Base-by-base conservation (phyloP, 2,113 vertebrate species). In the Sceloporus tristichus region DNA sequence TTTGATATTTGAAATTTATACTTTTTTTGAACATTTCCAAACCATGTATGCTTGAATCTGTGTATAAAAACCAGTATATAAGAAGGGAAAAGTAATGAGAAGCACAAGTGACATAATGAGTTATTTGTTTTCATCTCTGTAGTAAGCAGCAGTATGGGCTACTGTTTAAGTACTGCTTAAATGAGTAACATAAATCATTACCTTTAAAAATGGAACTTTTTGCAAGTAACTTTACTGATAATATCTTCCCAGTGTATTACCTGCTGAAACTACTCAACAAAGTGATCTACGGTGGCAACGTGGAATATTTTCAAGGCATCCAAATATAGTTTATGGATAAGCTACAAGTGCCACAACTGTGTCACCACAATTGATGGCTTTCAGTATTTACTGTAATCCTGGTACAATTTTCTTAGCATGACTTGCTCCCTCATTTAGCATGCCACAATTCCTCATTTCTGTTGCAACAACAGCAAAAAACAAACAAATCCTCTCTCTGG, bases 331-430 rank as follows among this genome's bases (percentile, higher is more conserved):
- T 53, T 48, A 65, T 29, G 25, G 29, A 65, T 62, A 81, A 27
- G 40, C 76, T 56, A 77, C 83, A 89, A 80, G 23, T 48, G 70
- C 78, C 56, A 81, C 77, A 75, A 38, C 48, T 80, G n/a, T 66
- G 71, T 34, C 56, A 53, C 77, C 83, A 66, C 29, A 85, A 85
- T 38, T 80, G 70, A 88, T 66, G 38, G 83, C 66, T 85, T 89
- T 89, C 53, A 68, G 56, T 62, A 13, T 89, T 74, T 85, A 82
- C 78, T 81, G 56, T 54, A 80, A 81, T 54, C 82, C 38, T 40
- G 48, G 38, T 84, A n/a, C 62, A 77, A 66, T 16, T 92, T 91
- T 71, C 89, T 11, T 76, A 42, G 78, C 85, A 89, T 84, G 1
- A 66, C 23, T 0, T 89, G 74, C 81, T 78, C 0, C 0, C 53